Evolutionary conservation across 1,140 invertebrate species (phyloP).

Genomic region (Campoletis sonorensis): DNA sequence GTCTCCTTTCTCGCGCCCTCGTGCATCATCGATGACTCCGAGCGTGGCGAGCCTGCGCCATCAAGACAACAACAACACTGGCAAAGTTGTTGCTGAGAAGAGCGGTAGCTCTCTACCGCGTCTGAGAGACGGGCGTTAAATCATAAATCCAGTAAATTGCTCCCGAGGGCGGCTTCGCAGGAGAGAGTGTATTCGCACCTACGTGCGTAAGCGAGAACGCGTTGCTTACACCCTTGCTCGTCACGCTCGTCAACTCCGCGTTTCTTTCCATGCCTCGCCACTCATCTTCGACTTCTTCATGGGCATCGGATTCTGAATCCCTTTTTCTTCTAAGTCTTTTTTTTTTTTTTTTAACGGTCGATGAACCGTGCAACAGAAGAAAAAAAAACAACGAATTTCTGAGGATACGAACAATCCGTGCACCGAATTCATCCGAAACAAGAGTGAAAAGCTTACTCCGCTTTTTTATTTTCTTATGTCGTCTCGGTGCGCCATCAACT

Average conservation of each 20-base stretch:
- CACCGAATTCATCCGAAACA: background rate
- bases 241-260: slow-evolving; percentile 56
- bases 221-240: slow-evolving; percentile 53
- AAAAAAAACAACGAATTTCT: background rate
- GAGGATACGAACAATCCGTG: background rate
- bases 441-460: too few species aligned
- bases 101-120: slow-evolving; percentile 31
- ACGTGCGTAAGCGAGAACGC: slow-evolving; percentile 54
- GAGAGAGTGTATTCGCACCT: slow-evolving; percentile 62
- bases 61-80: too few species aligned
- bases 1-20: slow-evolving; percentile 13
- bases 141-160: slow-evolving; percentile 71
- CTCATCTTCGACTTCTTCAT: slow-evolving; percentile 18
- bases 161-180: slow-evolving; percentile 52
- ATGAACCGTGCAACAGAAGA: background rate
- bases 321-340: too few species aligned
- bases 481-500: too few species aligned
- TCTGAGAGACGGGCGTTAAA: slow-evolving; percentile 68
- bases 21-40: background rate
- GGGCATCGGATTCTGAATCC: slow-evolving; percentile 1
- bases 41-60: background rate
- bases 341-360: background rate
- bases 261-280: slow-evolving; percentile 11
- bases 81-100: background rate
- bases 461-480: too few species aligned